Base-by-base conservation (phyloP, 2,888 invertebrate genomes). In the Agrypnus murinus region DNA sequence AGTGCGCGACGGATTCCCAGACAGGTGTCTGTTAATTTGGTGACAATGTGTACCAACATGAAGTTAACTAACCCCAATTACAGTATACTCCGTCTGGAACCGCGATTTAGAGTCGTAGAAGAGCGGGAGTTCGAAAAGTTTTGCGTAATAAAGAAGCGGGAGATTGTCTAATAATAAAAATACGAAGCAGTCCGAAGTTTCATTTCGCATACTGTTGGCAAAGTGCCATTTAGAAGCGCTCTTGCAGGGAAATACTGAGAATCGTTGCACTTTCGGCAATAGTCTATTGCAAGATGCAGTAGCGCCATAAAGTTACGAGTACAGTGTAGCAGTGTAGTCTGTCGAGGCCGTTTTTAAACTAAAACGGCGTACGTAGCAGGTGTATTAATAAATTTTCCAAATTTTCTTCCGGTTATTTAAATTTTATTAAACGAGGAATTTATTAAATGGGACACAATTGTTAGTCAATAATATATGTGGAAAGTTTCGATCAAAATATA, bases 1-100 rank as follows among this genome's bases (percentile, higher is more conserved):
- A 77, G 86, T 85, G 84, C 85, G 78, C 77, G 75, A 73, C 83
- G 84, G 79, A 76, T 76, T 80, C 77, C 77, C 78, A 79, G 82
- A 82, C 82, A 82, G 81, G 81, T 81, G 82, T 81, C 82, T 81
- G 82, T 82, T 82, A 81, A 82, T 81, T 82, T 80, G 80, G 79
- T 78, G 82, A 82, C 82, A 82, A 80, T 81, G 82, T 81, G 81
- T 81, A 81, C 80, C 80, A 80, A 81, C 79, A 79, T 79, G 74
- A 77, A 76, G 72, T 77, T 77, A 79, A 78, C 78, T 78, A 79
- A 78, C 78, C 77, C 78, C 79, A 77, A 78, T 78, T 78, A 77
- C 77, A 74, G 75, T 73, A 77, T 71, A 75, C 73, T 71, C 59
- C 48, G 73, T 68, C 73, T 68, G 67, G 65, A 64, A 59, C 58